phyloP scores from a whole-genome alignment of 2,113 vertebrate genomes.

The Alaudala cheleensis region DNA sequence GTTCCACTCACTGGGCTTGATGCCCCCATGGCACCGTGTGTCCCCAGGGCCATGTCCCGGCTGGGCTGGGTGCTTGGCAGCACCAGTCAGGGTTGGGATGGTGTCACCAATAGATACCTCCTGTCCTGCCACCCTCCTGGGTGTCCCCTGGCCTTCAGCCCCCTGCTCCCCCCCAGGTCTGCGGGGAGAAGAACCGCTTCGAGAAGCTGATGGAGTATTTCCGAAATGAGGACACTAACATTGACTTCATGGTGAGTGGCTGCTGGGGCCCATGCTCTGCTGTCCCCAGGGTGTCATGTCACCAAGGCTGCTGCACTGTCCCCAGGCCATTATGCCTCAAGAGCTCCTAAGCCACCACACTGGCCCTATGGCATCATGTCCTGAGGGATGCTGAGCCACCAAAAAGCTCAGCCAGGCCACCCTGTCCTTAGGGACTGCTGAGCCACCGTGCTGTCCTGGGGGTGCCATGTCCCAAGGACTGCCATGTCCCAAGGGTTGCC shows the following conservation, averaged over 20 bases:
- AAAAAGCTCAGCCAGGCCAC: too few species aligned
- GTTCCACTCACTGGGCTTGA: background rate
- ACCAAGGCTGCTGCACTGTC: background rate
- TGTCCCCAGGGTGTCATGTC: background rate
- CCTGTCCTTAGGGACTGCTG: background rate
- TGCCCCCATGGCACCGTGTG: background rate
- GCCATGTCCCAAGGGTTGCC: background rate
- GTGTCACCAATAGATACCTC: background rate
- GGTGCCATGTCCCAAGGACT: background rate
- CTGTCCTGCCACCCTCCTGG: background rate
- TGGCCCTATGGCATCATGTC: too few species aligned
- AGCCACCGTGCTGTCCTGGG: background rate
- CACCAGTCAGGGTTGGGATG: background rate
- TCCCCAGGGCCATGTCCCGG: background rate
- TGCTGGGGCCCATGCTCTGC: background rate
- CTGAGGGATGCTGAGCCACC: background rate
- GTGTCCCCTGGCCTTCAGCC: background rate
- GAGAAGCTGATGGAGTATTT: slow-evolving; percentile 96
- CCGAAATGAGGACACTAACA: slow-evolving; percentile 86
- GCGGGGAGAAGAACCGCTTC: slow-evolving; percentile 82
- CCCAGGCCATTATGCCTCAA: background rate
- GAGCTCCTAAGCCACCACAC: too few species aligned
- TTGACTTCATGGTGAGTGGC: slow-evolving; percentile 92
- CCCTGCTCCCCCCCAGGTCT: slow-evolving; percentile 62
- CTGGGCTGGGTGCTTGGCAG: background rate